Percentiles rank a stretch among this genome's conserved stretches.
Evolutionary conservation across 2,113 vertebrate genomes (phyloP).

Genomic region (Nematolebias whitei): DNA sequence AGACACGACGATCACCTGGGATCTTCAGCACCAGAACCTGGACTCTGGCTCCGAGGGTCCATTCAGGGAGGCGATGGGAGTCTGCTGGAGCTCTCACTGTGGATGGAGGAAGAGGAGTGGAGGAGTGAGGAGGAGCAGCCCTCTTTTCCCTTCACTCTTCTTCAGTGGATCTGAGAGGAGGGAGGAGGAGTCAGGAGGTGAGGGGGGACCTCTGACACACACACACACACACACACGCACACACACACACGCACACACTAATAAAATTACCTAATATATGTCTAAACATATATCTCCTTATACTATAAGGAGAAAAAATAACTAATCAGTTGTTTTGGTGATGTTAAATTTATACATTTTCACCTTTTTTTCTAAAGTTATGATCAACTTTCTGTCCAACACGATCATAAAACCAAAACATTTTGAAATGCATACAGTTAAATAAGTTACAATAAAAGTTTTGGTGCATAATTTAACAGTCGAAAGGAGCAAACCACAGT

Average conservation of each 20-base stretch:
- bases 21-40: conserved; percentile 1
- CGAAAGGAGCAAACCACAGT: too few species aligned
- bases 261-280: too few species aligned
- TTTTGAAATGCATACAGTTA: too few species aligned
- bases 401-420: too few species aligned
- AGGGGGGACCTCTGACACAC: conserved; percentile 50
- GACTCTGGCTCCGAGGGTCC: conserved; percentile 30
- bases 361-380: too few species aligned
- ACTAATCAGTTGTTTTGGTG: background rate
- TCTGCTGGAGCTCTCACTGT: conserved; percentile 56
- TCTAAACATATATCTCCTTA: background rate
- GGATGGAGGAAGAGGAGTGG: conserved; percentile 77
- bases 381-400: too few species aligned
- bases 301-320: too few species aligned
- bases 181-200: conserved; percentile 74
- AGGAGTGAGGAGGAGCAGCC: conserved; percentile 79
- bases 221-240: background rate
- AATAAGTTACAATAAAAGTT: too few species aligned
- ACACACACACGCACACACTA: conserved; percentile 6
- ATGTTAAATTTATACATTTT: too few species aligned
- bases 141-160: conserved; percentile 78
- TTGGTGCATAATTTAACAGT: too few species aligned
- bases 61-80: conserved; percentile 45
- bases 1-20: background rate
- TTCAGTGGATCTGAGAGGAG: conserved; percentile 34